Percentiles rank a stretch among this genome's conserved stretches.
These are phyloP conservation scores for Eubucco bourcierii DNA, from an alignment of 2,113 vertebrate genomes.

Conservation along the genomic window DNA sequence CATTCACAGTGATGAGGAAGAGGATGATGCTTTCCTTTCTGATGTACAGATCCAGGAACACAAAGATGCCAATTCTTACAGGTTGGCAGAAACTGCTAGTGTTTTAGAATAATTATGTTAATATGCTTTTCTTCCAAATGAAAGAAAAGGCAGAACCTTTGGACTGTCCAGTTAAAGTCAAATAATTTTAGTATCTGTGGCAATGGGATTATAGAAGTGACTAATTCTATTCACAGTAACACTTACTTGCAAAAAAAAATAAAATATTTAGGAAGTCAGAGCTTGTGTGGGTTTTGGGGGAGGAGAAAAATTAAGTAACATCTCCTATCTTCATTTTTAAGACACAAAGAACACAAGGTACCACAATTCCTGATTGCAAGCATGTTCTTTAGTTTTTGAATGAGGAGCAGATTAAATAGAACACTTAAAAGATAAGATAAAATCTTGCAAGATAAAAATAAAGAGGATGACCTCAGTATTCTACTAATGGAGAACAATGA, in stretches of 20 bases:
- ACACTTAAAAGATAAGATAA: neutral
- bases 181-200: neutral
- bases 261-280: neutral
- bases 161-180: neutral
- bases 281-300: neutral
- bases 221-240: neutral
- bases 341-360: neutral
- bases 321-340: neutral
- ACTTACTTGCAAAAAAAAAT: neutral
- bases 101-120: neutral
- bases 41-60: constrained; percentile 94
- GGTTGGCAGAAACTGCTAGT: constrained; percentile 71
- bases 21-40: constrained; percentile 92
- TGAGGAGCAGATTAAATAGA: neutral
- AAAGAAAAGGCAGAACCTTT: neutral
- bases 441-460: neutral
- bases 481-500: neutral
- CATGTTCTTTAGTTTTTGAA: neutral
- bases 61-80: constrained; percentile 93
- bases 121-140: neutral
- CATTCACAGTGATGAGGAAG: constrained; percentile 91
- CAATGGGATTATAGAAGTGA: neutral
- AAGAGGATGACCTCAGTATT: neutral
- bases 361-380: neutral
- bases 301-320: neutral